A percentile compares a stretch with the other conserved stretches of the same genome.
These are phyloP conservation scores for Campylorhamphus procurvoides DNA, from an alignment of 2,113 vertebrate genomes.

Conservation along the genomic window DNA sequence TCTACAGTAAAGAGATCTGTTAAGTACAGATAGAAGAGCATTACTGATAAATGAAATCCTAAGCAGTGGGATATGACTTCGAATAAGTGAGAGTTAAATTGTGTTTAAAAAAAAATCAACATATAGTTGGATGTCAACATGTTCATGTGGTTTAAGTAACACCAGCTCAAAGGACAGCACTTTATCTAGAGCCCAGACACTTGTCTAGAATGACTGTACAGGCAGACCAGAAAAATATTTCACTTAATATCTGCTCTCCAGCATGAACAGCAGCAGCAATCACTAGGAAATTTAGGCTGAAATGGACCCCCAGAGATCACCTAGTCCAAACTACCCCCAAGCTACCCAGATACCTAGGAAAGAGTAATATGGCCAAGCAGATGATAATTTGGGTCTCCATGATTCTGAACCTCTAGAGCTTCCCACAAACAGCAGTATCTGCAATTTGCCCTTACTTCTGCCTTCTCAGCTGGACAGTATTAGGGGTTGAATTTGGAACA, in stretches of 20 bases:
- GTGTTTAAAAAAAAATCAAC: neutral
- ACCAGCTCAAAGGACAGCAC: neutral
- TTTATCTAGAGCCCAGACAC: neutral
- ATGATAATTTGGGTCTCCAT: neutral
- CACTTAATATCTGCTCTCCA: too few species aligned
- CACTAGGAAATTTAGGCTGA: too few species aligned
- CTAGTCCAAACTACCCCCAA: neutral
- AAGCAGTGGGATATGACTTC: neutral
- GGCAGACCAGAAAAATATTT: neutral
- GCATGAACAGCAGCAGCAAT: too few species aligned
- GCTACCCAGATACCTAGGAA: neutral
- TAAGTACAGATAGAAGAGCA: neutral
- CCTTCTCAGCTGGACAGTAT: neutral
- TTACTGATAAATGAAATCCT: neutral
- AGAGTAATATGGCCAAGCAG: neutral
- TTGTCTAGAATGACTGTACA: neutral
- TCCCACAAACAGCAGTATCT: neutral
- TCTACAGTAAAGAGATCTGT: neutral
- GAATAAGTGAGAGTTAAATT: neutral
- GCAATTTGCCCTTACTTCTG: neutral
- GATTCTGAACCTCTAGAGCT: neutral
- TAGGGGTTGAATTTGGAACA: neutral
- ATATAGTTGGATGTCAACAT: neutral
- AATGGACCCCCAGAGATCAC: neutral
- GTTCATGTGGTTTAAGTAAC: neutral